Percentiles rank a stretch among this genome's conserved stretches.
Evolutionary conservation across 2,113 vertebrate genomes (phyloP).

Genomic region (Axis porcinus): DNA sequence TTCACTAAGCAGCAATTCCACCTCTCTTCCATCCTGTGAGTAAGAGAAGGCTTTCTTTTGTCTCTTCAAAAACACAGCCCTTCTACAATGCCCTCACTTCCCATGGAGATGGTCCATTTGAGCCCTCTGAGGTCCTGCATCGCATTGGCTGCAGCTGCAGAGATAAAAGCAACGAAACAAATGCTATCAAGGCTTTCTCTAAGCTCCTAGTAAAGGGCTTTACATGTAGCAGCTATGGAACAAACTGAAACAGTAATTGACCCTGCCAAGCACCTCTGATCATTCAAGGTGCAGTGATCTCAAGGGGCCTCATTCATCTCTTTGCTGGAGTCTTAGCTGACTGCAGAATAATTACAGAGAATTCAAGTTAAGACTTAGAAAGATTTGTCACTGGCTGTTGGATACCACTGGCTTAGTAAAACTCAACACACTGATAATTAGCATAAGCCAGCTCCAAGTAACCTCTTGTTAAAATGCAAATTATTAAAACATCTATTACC

Average conservation of each 20-base stretch:
- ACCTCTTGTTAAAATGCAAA: conserved; percentile 82
- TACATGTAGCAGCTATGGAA: conserved; percentile 72
- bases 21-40: neutral
- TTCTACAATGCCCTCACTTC: neutral
- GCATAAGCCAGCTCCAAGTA: conserved; percentile 73
- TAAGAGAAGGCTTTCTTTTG: conserved; percentile 11
- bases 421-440: conserved; percentile 81
- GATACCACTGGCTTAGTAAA: conserved; percentile 75
- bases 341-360: conserved; percentile 78
- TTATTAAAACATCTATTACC: conserved; percentile 76
- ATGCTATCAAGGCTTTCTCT: conserved; percentile 47
- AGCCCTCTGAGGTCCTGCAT: conserved; percentile 16
- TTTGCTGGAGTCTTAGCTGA: conserved; percentile 60
- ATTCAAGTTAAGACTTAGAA: conserved; percentile 73
- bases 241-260: conserved; percentile 81
- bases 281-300: conserved; percentile 77
- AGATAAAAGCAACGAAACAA: conserved; percentile 72
- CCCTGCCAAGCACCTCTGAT: conserved; percentile 71
- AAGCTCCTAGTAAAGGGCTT: conserved; percentile 76
- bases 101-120: conserved; percentile 6
- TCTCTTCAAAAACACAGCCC: neutral
- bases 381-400: conserved; percentile 77
- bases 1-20: neutral
- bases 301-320: conserved; percentile 74
- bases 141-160: conserved; percentile 53